phyloP scores from a whole-genome alignment of 2,888 invertebrate species.

The Nesidiocoris tenuis region DNA sequence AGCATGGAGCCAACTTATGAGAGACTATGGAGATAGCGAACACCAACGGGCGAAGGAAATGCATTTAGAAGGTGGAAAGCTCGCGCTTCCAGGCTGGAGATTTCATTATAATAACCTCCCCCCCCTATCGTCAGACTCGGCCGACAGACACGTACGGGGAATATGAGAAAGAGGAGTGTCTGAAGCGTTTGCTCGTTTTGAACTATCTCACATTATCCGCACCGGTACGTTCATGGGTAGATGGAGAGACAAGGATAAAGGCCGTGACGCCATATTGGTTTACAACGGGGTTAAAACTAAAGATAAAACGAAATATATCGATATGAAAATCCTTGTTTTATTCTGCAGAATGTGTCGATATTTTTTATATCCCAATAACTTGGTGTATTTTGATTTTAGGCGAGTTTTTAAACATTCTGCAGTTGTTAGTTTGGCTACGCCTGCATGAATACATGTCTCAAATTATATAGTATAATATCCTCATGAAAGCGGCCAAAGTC shows the following conservation, averaged over 20 bases:
- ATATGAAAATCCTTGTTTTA: no score
- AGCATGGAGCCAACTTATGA: not conserved
- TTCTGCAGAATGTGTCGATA: no score
- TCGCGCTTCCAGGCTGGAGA: not conserved
- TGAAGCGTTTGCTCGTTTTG: not conserved
- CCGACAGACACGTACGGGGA: not conserved
- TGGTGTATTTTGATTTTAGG: no score
- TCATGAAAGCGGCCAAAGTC: no score
- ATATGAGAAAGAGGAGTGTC: not conserved
- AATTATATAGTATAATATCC: no score
- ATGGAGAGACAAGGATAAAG: not conserved
- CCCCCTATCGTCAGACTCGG: not conserved
- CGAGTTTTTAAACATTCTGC: no score
- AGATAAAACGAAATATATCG: no score
- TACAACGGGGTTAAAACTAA: no score
- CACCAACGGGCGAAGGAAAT: not conserved
- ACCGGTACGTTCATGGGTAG: not conserved
- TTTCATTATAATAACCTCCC: not conserved
- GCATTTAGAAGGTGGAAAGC: not conserved
- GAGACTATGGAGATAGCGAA: not conserved
- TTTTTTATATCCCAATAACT: no score
- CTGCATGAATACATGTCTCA: no score
- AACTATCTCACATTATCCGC: not conserved
- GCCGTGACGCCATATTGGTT: not conserved
- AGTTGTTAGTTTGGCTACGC: no score